Base-by-base conservation (phyloP, 1,140 invertebrate species). In the Cydia amplana region DNA sequence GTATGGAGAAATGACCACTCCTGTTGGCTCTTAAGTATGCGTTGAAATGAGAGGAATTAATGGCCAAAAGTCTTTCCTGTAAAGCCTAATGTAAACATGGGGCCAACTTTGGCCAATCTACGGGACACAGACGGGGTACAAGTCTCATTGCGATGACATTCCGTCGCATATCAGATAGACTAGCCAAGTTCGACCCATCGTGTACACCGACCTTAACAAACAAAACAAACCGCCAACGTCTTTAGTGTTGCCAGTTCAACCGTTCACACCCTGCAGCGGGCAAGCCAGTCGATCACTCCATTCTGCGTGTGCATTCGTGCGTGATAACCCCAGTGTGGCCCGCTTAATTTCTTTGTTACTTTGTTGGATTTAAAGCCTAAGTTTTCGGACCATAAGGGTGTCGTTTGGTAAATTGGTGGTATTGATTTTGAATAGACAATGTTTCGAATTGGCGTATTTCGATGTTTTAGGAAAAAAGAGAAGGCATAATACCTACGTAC, bases 281-380 rank as follows among this genome's bases (percentile, higher is more conserved):
- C 49, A 51, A 51, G 49, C 76, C 77, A 74, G 55, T 60, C 85
- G 89, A 90, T 87, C 85, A 90, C 79, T 63, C 84, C 74, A 90
- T 91, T 91, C 87, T 89, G 88, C 88, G 88, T 82, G 85, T 25
- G 79, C 85, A 82, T 76, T 79, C 87, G 84, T 89, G 83, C 88
- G 88, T 84, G 79, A 81, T 82, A 84, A 84, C 79, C 73, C 72
- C 43, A 55, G 43, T 73, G 64, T 67, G 64, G 28, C 36, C 65
- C 65, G 65, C 32, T 36, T 70, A 40, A 70, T 70, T 70, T 70
- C 65, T 70, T 70, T 70, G 65, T 70, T 70, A 70, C 65, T 70
- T 70, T 70, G 65, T 70, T 73, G 51, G 72, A 51, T 73, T 73
- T 51, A 46, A 46, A 73, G 25, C 23, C 51, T 73, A 73, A 28